Conservation (phyloP, 2,113 vertebrate genomes). For the Scophthalmus maximus region DNA sequence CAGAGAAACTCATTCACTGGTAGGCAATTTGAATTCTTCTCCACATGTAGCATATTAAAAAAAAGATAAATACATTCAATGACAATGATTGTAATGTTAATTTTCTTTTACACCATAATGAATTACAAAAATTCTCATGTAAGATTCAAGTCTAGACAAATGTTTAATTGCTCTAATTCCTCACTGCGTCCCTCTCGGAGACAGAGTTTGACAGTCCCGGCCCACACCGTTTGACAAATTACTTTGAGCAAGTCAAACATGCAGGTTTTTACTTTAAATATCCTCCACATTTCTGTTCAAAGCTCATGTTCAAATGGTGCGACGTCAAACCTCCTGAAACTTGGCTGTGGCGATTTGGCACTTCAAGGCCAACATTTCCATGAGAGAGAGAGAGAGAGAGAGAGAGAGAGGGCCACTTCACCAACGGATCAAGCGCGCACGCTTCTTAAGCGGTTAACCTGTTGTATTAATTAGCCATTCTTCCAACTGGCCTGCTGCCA, state of each 20-base stretch:
- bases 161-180: constrained; percentile 23
- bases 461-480: constrained; percentile 41
- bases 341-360: not conserved
- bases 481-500: constrained; percentile 28
- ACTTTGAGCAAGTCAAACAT: constrained; percentile 32
- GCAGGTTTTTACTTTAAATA: constrained; percentile 21
- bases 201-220: constrained; percentile 30
- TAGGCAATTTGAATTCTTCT: not conserved
- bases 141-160: constrained; percentile 6
- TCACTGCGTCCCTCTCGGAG: not conserved
- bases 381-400: no score
- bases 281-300: constrained; percentile 15
- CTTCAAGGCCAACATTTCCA: no score
- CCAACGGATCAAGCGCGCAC: not conserved
- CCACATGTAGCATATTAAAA: no score
- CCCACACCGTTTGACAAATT: constrained; percentile 31
- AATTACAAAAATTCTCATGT: not conserved
- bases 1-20: not conserved
- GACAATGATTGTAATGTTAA: not conserved
- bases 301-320: constrained; percentile 1
- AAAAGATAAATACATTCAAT: not conserved
- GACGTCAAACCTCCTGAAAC: not conserved
- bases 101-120: not conserved
- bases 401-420: constrained; percentile 2
- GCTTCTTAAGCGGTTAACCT: constrained; percentile 21